Percentiles rank a stretch among this genome's conserved stretches.
Conservation (phyloP, 1,140 invertebrate species). For the Telenomus remus region DNA sequence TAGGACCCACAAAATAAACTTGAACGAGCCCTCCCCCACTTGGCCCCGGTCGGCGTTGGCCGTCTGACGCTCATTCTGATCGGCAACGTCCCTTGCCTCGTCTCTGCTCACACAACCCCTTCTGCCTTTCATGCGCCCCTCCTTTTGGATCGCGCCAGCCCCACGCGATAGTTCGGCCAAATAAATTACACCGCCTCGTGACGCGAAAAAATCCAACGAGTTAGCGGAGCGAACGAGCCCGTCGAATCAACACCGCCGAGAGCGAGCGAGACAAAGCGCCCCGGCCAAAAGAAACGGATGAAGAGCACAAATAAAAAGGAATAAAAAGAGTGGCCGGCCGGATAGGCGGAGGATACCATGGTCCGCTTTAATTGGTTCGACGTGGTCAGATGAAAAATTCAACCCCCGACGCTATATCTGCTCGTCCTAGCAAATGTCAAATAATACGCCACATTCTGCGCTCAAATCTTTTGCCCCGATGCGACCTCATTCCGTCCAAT, state of each 20-base stretch:
- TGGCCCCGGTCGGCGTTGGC: slow-evolving; percentile 48
- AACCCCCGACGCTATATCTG: slow-evolving; percentile 62
- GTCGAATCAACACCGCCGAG: slow-evolving; percentile 41
- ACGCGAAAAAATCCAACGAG: slow-evolving; percentile 75
- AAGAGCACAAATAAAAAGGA: slow-evolving; percentile 65
- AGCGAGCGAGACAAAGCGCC: slow-evolving; percentile 25
- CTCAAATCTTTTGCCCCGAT: slow-evolving; percentile 42
- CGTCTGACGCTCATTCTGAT: slow-evolving; percentile 53
- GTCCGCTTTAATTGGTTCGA: slow-evolving; percentile 75
- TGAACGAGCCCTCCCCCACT: slow-evolving; percentile 64
- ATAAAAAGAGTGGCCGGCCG: slow-evolving; percentile 58
- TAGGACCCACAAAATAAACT: slow-evolving; percentile 74
- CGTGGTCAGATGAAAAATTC: slow-evolving; percentile 75
- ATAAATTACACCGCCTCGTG: slow-evolving; percentile 75
- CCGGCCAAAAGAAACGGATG: slow-evolving; percentile 52
- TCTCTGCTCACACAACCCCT: slow-evolving; percentile 41
- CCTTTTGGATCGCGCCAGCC: slow-evolving; percentile 47
- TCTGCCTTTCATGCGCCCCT: slow-evolving; percentile 53
- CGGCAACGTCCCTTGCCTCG: slow-evolving; percentile 47
- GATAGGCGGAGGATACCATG: slow-evolving; percentile 65
- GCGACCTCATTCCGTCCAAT: slow-evolving; percentile 27
- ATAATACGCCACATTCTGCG: slow-evolving; percentile 44
- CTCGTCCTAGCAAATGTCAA: slow-evolving; percentile 47
- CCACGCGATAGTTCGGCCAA: slow-evolving; percentile 69
- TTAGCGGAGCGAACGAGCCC: slow-evolving; percentile 66